A percentile compares a stretch with the other conserved stretches of the same genome.
Evolutionary conservation across 2,797 vertebrate genomes (phyloP).

Genomic region (Pantherophis alleghaniensis): DNA sequence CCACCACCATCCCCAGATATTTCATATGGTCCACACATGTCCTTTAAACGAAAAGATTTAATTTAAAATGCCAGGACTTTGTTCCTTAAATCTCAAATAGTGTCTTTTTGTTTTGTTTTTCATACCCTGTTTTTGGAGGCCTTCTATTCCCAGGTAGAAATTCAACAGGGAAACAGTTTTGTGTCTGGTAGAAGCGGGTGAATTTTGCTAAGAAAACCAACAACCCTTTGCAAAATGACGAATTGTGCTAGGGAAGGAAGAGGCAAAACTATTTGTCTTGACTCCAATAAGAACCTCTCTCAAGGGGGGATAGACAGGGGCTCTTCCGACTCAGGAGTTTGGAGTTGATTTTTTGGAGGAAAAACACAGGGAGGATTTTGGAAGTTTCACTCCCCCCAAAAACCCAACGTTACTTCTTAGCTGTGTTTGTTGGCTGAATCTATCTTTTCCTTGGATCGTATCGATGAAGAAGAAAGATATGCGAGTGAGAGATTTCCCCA

Average conservation of each 20-base stretch:
- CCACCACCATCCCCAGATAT: not conserved
- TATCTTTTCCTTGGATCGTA: conserved; percentile 1
- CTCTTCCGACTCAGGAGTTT: not conserved
- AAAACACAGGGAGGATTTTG: not conserved
- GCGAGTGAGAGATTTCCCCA: not conserved
- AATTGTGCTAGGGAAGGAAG: no score
- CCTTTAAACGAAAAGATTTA: not conserved
- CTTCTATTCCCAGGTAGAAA: not conserved
- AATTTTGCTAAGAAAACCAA: not conserved
- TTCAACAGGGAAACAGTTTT: not conserved
- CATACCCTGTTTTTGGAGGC: not conserved
- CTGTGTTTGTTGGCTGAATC: not conserved
- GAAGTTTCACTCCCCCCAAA: not conserved
- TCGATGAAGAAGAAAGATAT: not conserved
- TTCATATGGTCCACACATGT: not conserved
- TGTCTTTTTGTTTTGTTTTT: not conserved
- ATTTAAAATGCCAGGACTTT: not conserved
- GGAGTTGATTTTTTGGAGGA: not conserved
- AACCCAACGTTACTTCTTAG: not conserved
- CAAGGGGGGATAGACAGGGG: not conserved
- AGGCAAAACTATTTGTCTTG: not conserved
- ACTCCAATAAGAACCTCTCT: not conserved
- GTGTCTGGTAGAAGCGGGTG: not conserved
- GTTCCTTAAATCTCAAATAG: not conserved
- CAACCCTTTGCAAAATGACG: not conserved